Evolutionary conservation across 1,140 invertebrate genomes (phyloP), one percentile per base, ranked within the genome.

Genomic region (Drosophila fuyamai): DNA sequence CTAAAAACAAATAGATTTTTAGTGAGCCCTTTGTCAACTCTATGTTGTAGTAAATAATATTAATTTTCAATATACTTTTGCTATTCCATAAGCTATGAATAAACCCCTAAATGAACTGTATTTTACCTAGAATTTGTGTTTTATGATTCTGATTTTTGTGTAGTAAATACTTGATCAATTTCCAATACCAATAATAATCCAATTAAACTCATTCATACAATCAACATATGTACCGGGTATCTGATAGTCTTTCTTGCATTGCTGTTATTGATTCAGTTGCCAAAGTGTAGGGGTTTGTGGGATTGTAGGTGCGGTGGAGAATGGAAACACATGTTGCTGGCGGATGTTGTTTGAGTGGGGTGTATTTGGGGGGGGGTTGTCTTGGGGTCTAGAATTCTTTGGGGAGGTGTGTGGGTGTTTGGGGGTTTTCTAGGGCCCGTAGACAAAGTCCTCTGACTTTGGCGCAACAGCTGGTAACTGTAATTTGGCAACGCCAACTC

Each of bases 391-490:
- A 13, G 5, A 27, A 14, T 36, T 32, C 18, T 59, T 32, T 41
- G 32, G 14, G 35, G 3, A 5, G 53, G 50, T 36, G 12, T 12
- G 32, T 1, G 6, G 1, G 14, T 43, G 6, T 43, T n/a, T 5
- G 5, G 18, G 46, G 46, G 18, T 14, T 43, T 23, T 48, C 13
- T 27, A 23, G 14, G 8, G 47, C 38, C 13, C 47, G 47, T 29
- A 48, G 47, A 48, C 47, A 67, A 58, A 57, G 68, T 76, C 67
- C 81, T 83, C 53, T 53, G 53, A 35, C 47, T 48, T 55, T 56
- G 51, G 79, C 71, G 81, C 81, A 84, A 84, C 81, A 84, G 81
- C 81, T 84, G 72, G 59, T 67, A 50, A 56, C 35, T 67, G 81
- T 81, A 84, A 84, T 81, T 85, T 84, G 76, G 58, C 62, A 84